A percentile compares a stretch with the other conserved stretches of the same genome.
Evolutionary conservation across 2,888 invertebrate species (phyloP).

Genomic region (Ctenicera cuprea): DNA sequence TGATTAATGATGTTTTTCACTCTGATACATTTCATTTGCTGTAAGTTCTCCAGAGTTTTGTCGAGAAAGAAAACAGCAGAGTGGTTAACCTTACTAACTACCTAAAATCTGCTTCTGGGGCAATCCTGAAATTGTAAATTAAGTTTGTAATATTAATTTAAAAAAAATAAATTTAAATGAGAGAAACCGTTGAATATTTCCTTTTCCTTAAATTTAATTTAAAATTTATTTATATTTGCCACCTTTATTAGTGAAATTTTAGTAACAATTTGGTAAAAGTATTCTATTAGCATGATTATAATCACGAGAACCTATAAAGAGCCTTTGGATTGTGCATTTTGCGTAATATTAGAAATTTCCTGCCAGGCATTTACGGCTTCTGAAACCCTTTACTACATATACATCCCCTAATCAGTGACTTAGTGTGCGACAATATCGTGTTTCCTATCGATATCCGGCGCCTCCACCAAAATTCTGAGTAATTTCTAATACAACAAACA

Average conservation of each 20-base stretch:
- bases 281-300: neutral
- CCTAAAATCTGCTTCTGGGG: too few relatives aligned
- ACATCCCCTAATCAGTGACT: constrained; percentile 11
- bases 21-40: constrained; percentile 17
- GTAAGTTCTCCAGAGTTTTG: neutral
- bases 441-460: constrained; percentile 19
- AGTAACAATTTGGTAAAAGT: too few relatives aligned
- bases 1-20: constrained; percentile 20
- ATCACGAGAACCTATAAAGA: neutral
- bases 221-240: too few relatives aligned
- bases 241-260: too few relatives aligned
- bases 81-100: neutral
- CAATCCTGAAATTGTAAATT: too few relatives aligned
- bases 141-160: too few relatives aligned
- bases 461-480: neutral
- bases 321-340: neutral
- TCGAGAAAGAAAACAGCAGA: constrained; percentile 1
- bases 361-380: constrained; percentile 7
- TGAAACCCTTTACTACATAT: constrained; percentile 10
- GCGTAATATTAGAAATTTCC: constrained; percentile 17
- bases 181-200: too few relatives aligned
- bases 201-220: too few relatives aligned
- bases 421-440: neutral
- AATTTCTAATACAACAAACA: neutral
- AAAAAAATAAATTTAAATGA: too few relatives aligned